A percentile compares a stretch with the other conserved stretches of the same genome.
phyloP scores from a whole-genome alignment of 2,888 invertebrate genomes.

The Pomacea canaliculata region DNA sequence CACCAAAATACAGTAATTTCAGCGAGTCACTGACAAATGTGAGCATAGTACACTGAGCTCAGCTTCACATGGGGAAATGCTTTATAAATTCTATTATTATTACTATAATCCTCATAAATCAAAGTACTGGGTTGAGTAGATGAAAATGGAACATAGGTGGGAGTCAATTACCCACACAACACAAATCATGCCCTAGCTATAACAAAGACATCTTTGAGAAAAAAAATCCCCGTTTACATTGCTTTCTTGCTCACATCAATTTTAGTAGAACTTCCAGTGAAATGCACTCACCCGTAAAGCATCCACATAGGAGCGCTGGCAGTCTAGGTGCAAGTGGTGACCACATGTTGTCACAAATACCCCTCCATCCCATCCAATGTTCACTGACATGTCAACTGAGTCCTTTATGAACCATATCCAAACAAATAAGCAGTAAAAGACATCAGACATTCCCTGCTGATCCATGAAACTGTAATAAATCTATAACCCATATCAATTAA shows the following conservation, averaged over 20 bases:
- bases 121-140: no score
- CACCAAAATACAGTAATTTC: no score
- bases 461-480: neutral
- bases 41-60: no score
- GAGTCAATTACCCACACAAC: no score
- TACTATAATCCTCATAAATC: no score
- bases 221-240: neutral
- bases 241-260: neutral
- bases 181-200: no score
- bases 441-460: neutral
- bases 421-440: neutral
- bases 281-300: conserved; percentile 76
- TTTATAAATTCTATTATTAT: no score
- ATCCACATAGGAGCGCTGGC: conserved; percentile 90
- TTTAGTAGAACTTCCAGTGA: neutral
- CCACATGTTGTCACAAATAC: conserved; percentile 96
- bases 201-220: neutral
- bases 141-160: no score
- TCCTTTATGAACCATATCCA: neutral
- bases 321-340: conserved; percentile 95
- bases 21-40: no score
- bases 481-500: neutral
- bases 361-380: conserved; percentile 74
- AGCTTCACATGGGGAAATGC: no score
- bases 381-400: conserved; percentile 58